These are phyloP conservation scores for Planiliza haematocheilus DNA, from an alignment of 2,113 vertebrate genomes.

Conservation along the genomic window DNA sequence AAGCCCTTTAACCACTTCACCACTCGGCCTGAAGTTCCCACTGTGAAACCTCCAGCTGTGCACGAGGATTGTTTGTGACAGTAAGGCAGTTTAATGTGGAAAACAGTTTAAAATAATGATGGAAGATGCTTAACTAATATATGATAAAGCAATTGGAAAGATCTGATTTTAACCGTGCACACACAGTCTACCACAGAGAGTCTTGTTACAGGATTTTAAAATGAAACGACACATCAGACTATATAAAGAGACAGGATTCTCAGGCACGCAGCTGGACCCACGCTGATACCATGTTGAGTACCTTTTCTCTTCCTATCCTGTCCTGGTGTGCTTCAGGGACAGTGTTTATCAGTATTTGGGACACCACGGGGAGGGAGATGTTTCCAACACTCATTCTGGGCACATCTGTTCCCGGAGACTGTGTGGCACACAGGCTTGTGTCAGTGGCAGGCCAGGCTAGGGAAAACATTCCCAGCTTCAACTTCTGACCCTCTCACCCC, in stretches of 20 bases:
- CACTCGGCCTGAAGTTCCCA: constrained; percentile 63
- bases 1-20: constrained; percentile 55
- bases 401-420: constrained; percentile 70
- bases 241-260: not conserved
- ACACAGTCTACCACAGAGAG: not conserved
- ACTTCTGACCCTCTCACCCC: constrained; percentile 71
- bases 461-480: constrained; percentile 70
- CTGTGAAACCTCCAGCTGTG: constrained; percentile 69
- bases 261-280: constrained; percentile 3
- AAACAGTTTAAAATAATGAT: constrained; percentile 30
- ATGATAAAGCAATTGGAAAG: constrained; percentile 27
- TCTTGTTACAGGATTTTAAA: constrained; percentile 6
- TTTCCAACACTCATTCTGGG: constrained; percentile 51
- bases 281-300: constrained; percentile 24
- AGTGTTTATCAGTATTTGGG: constrained; percentile 42
- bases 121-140: constrained; percentile 31
- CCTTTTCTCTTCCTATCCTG: constrained; percentile 27
- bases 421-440: constrained; percentile 49
- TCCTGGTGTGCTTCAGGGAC: constrained; percentile 19
- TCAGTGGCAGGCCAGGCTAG: constrained; percentile 56
- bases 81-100: constrained; percentile 17
- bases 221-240: not conserved
- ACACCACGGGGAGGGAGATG: constrained; percentile 39
- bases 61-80: constrained; percentile 55
- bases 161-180: constrained; percentile 13